Evolutionary conservation across 2,888 invertebrate species (phyloP).

Genomic region (Gastrophysa polygoni): DNA sequence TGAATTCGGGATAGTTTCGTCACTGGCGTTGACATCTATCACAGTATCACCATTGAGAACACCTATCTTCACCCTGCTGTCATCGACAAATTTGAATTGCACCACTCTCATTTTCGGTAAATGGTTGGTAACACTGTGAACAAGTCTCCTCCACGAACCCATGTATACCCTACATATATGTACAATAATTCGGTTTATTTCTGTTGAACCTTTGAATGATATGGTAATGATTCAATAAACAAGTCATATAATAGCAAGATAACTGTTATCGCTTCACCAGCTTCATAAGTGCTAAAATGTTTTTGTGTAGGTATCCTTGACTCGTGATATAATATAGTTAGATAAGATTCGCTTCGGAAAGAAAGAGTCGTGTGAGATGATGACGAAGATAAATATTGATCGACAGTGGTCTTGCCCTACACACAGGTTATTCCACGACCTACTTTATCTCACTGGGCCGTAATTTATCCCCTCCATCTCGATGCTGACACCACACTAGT

Average conservation of each 20-base stretch:
- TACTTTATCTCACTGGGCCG: no score
- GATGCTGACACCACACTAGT: no score
- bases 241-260: not conserved
- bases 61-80: conserved; percentile 40
- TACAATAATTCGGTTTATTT: not conserved
- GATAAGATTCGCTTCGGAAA: no score
- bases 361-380: no score
- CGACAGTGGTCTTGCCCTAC: no score
- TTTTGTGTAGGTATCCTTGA: not conserved
- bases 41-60: conserved; percentile 40
- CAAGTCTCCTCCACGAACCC: conserved; percentile 8
- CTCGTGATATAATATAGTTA: no score
- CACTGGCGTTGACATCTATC: conserved; percentile 42
- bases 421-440: no score
- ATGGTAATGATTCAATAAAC: no score
- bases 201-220: no score
- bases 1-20: conserved; percentile 37
- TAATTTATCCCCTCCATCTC: no score
- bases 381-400: no score
- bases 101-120: conserved; percentile 41
- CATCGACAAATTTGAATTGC: conserved; percentile 42
- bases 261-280: not conserved
- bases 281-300: not conserved
- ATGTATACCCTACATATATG: conserved; percentile 9
- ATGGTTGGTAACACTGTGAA: conserved; percentile 13